phyloP scores from a whole-genome alignment of 2,888 invertebrate species.

The Morinoia aosen region DNA sequence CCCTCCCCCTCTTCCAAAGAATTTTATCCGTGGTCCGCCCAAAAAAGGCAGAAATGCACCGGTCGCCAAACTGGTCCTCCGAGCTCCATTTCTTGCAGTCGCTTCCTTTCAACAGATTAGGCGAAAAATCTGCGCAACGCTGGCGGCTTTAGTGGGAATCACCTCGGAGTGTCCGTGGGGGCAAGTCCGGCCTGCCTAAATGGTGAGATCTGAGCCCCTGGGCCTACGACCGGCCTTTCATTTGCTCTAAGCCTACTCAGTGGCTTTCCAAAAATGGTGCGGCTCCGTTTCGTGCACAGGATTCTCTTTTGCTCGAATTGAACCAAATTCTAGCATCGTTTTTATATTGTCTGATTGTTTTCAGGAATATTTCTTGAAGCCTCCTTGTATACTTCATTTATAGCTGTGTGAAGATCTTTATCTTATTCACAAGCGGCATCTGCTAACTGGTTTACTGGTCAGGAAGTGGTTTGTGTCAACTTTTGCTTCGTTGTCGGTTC shows the following conservation, averaged over 20 bases:
- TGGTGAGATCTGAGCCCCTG: conserved; percentile 28
- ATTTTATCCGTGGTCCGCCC: not conserved
- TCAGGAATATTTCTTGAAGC: not conserved
- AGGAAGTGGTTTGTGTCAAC: not conserved
- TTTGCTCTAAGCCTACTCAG: conserved; percentile 40
- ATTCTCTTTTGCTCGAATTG: not conserved
- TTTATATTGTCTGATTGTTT: not conserved
- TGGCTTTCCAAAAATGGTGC: conserved; percentile 19
- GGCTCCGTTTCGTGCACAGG: not conserved
- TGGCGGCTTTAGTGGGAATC: conserved; percentile 16
- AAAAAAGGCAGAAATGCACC: not conserved
- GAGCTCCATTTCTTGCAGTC: conserved; percentile 33
- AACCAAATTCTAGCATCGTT: not conserved
- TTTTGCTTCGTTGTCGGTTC: not conserved
- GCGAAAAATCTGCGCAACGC: conserved; percentile 43
- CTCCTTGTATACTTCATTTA: not conserved
- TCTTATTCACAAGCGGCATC: not conserved
- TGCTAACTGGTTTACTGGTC: not conserved
- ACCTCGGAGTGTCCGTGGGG: not conserved
- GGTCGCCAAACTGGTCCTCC: not conserved
- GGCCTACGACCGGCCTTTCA: conserved; percentile 38
- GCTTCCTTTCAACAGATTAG: conserved; percentile 51
- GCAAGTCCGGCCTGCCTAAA: conserved; percentile 12
- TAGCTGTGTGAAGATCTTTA: not conserved
- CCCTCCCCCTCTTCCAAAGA: too few species aligned